Conservation (phyloP, 2,113 vertebrate genomes). For the Paramisgurnus dabryanus region DNA sequence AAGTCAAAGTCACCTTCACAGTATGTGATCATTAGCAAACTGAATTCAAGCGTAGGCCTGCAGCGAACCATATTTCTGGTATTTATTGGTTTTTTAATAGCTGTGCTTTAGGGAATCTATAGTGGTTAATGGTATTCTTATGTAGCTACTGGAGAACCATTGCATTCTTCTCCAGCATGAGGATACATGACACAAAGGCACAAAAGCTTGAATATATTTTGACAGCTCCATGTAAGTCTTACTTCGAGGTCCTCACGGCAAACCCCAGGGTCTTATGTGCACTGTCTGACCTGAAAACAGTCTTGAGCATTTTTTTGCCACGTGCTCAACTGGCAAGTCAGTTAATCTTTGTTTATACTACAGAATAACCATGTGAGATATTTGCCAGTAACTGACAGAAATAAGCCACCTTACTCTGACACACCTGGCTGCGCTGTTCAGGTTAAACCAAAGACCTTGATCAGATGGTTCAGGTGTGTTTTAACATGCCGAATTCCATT, state of each 20-base stretch:
- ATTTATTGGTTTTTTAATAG: conserved; percentile 6
- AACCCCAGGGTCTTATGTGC: conserved; percentile 49
- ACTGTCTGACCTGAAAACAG: not conserved
- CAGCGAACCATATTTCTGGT: conserved; percentile 38
- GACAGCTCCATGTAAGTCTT: conserved; percentile 68
- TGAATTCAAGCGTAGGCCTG: not conserved
- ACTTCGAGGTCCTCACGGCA: conserved; percentile 60
- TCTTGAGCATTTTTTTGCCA: not conserved
- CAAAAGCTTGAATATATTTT: conserved; percentile 64
- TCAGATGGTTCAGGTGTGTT: conserved; percentile 8
- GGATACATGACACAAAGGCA: conserved; percentile 39
- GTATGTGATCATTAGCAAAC: not conserved
- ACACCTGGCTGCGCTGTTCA: not conserved
- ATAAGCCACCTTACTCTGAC: not conserved
- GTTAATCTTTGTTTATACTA: no score
- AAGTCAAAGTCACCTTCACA: not conserved
- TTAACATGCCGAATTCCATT: not conserved
- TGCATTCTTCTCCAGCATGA: conserved; percentile 55
- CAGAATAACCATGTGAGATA: no score
- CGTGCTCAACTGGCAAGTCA: no score
- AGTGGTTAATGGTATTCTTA: conserved; percentile 30
- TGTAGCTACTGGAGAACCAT: not conserved
- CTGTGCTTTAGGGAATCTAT: conserved; percentile 16
- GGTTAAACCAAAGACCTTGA: not conserved
- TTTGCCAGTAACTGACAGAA: not conserved